Conservation (phyloP, 2,797 vertebrate genomes). For the Loris lydekkerianus region DNA sequence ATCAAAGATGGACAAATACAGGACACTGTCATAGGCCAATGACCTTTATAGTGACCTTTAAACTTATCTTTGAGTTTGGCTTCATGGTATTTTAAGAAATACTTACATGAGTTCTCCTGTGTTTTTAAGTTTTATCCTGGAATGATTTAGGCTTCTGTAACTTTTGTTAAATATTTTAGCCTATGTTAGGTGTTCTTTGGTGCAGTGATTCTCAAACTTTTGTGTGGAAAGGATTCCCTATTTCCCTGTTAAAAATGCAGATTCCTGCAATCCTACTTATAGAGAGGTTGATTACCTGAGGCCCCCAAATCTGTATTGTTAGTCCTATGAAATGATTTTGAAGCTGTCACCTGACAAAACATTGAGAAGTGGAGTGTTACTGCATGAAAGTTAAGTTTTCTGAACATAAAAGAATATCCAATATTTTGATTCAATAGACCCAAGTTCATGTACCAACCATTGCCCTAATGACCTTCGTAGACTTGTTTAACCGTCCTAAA, state of each 20-base stretch:
- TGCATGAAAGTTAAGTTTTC: accelerated
- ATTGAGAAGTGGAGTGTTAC: neutral
- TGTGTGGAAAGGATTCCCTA: neutral
- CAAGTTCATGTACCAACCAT: neutral
- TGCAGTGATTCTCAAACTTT: neutral
- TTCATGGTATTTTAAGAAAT: neutral
- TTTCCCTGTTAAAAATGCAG: neutral
- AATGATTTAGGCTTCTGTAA: neutral
- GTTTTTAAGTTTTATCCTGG: neutral
- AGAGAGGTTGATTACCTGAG: neutral
- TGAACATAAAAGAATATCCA: neutral
- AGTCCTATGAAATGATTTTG: neutral
- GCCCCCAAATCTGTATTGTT: neutral
- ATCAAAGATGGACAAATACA: neutral
- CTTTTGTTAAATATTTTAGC: neutral
- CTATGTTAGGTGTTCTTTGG: neutral
- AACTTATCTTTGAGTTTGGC: neutral
- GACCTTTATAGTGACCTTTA: neutral
- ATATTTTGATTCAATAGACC: neutral
- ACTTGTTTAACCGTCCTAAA: neutral
- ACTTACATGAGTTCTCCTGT: neutral
- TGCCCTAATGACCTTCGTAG: neutral
- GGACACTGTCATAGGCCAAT: neutral
- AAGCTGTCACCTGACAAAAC: neutral
- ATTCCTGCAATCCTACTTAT: neutral